phyloP scores from a whole-genome alignment of 2,888 invertebrate genomes.

The Pyrrhosoma nymphula region DNA sequence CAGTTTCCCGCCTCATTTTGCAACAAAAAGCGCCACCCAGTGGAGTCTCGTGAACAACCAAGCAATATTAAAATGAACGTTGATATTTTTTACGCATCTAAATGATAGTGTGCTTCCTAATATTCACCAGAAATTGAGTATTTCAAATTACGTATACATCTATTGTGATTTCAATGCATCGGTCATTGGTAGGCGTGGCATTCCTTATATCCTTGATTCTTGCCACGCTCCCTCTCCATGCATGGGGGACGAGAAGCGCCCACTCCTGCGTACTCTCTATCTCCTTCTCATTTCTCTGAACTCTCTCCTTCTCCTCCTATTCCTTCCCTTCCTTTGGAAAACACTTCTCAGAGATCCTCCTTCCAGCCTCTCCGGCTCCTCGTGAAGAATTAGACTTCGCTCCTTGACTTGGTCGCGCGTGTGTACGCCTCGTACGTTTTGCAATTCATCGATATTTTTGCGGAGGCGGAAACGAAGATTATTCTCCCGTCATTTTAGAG shows the following conservation, averaged over 20 bases:
- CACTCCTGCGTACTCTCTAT: background rate
- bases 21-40: too few relatives aligned
- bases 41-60: too few relatives aligned
- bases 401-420: background rate
- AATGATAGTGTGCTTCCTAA: too few relatives aligned
- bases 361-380: background rate
- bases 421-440: background rate
- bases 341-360: background rate
- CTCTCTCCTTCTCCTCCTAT: background rate
- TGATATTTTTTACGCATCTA: too few relatives aligned
- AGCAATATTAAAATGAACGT: too few relatives aligned
- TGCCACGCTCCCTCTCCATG: background rate
- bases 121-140: too few relatives aligned
- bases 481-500: background rate
- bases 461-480: background rate
- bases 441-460: background rate
- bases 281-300: background rate
- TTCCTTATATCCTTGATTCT: too few relatives aligned
- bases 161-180: too few relatives aligned
- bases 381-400: background rate
- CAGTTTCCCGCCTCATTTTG: too few relatives aligned
- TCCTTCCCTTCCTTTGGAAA: background rate
- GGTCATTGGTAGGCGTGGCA: too few relatives aligned
- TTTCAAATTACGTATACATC: too few relatives aligned
- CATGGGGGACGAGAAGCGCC: too few relatives aligned